Evolutionary conservation across 2,888 invertebrate species (phyloP).

Genomic region (Drosophila pseudotakahashii): DNA sequence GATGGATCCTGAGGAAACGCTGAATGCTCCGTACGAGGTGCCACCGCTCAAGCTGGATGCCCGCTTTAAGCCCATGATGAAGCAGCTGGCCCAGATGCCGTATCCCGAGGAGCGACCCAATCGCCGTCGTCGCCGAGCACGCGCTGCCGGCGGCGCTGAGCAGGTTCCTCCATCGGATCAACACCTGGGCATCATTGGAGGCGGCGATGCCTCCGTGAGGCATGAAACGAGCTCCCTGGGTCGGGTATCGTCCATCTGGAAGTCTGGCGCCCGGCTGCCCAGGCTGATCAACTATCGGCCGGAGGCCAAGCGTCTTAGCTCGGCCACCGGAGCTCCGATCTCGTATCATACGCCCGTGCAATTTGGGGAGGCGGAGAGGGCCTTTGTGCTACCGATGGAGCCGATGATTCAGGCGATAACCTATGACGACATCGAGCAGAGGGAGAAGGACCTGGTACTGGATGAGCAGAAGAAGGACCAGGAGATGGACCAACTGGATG

Average conservation of each 20-base stretch:
- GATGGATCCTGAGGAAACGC: background rate
- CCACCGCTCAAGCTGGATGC: slow-evolving; percentile 54
- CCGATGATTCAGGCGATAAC: slow-evolving; percentile 33
- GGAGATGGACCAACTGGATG: background rate
- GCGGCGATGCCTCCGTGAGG: background rate
- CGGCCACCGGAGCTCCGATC: slow-evolving; percentile 45
- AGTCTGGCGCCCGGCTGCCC: background rate
- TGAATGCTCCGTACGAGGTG: slow-evolving; percentile 2
- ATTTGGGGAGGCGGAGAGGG: background rate
- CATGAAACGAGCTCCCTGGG: background rate
- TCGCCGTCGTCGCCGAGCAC: slow-evolving; percentile 1
- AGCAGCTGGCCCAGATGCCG: slow-evolving; percentile 41
- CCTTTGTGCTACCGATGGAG: background rate
- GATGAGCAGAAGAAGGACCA: background rate
- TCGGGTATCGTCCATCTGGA: background rate
- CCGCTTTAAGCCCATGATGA: slow-evolving; percentile 54
- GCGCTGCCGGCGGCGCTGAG: slow-evolving; percentile 20
- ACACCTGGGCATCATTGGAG: background rate
- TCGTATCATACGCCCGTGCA: slow-evolving; percentile 55
- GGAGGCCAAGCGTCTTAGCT: slow-evolving; percentile 33
- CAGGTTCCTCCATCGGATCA: background rate
- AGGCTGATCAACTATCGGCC: slow-evolving; percentile 46
- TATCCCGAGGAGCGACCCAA: slow-evolving; percentile 16
- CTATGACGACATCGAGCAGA: slow-evolving; percentile 36
- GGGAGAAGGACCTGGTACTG: background rate